These are phyloP conservation scores for Lamprologus lemairii DNA, from an alignment of 2,113 vertebrate genomes.

Conservation along the genomic window DNA sequence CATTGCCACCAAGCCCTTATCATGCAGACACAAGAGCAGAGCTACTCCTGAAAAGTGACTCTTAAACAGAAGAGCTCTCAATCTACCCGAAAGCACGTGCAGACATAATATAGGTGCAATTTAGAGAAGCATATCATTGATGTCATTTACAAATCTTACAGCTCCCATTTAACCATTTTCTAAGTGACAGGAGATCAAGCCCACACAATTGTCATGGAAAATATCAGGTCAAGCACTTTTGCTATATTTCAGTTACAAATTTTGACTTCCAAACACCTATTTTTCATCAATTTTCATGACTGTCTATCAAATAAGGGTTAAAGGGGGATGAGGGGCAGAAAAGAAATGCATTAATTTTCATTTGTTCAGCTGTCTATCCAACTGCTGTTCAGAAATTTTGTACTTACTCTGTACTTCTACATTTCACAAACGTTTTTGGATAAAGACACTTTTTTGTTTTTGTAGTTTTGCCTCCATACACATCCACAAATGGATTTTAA, in stretches of 20 bases:
- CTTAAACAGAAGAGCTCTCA: constrained; percentile 42
- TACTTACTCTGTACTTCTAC: background rate
- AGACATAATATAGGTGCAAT: constrained; percentile 20
- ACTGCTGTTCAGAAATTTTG: background rate
- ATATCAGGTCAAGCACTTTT: background rate
- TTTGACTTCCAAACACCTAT: background rate
- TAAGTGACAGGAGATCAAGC: background rate
- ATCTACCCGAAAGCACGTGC: constrained; percentile 9
- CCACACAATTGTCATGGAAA: background rate
- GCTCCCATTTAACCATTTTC: background rate
- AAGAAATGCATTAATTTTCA: background rate
- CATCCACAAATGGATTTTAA: background rate
- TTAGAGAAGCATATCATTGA: constrained; percentile 6
- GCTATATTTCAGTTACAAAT: background rate
- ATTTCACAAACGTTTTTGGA: background rate
- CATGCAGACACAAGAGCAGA: constrained; percentile 28
- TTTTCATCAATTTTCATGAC: background rate
- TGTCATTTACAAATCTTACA: constrained; percentile 17
- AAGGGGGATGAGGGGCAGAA: background rate
- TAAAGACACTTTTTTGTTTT: background rate
- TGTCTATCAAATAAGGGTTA: background rate
- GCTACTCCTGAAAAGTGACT: constrained; percentile 40
- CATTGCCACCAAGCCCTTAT: constrained; percentile 25
- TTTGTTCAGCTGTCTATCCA: background rate
- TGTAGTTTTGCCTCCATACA: background rate